A percentile compares a stretch with the other conserved stretches of the same genome.
phyloP scores from a whole-genome alignment of 2,797 vertebrate species.

The Anas flavirostris region DNA sequence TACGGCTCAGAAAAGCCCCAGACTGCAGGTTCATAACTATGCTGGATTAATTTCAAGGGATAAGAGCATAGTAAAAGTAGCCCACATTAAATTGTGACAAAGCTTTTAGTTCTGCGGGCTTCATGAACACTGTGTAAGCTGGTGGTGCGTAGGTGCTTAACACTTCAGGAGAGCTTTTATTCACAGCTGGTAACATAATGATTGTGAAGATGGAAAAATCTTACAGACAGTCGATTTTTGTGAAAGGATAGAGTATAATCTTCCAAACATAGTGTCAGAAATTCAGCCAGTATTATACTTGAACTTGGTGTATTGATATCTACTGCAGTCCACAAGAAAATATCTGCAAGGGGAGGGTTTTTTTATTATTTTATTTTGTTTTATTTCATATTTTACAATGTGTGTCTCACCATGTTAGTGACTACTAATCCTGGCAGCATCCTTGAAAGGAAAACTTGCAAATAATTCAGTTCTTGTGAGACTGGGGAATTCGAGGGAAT shows the following conservation, averaged over 20 bases:
- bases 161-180: conserved; percentile 5
- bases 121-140: not conserved
- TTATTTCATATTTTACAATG: not conserved
- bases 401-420: not conserved
- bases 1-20: not conserved
- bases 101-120: not conserved
- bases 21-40: not conserved
- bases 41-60: not conserved
- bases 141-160: not conserved
- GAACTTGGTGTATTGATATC: not conserved
- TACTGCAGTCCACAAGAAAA: not conserved
- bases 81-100: not conserved
- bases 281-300: not conserved
- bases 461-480: not conserved
- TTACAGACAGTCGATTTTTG: not conserved
- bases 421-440: conserved; percentile 32
- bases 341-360: not conserved
- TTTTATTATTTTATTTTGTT: not conserved
- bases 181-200: not conserved
- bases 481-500: not conserved
- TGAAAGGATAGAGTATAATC: not conserved
- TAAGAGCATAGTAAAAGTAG: not conserved
- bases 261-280: not conserved
- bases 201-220: not conserved
- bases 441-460: conserved; percentile 21